Conservation (phyloP, 2,888 invertebrate species). For the Sussaba pulchella region DNA sequence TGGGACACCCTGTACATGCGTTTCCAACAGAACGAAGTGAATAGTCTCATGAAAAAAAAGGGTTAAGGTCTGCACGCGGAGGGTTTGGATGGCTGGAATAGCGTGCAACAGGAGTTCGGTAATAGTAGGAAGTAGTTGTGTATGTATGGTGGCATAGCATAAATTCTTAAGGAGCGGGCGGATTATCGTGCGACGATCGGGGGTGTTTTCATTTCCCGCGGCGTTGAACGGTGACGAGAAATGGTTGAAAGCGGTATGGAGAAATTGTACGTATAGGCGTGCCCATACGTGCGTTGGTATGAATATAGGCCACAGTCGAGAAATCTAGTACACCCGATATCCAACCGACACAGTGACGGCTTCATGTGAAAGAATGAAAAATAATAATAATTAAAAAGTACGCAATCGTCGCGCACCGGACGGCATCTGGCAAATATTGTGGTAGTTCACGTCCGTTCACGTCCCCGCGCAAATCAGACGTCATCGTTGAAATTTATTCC, state of each 20-base stretch:
- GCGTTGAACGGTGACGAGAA: conserved; percentile 37
- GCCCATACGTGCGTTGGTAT: neutral
- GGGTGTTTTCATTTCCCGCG: conserved; percentile 15
- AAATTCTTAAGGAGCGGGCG: neutral
- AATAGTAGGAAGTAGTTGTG: neutral
- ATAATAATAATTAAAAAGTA: conserved; percentile 2
- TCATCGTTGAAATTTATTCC: neutral
- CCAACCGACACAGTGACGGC: conserved; percentile 20
- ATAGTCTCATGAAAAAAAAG: too few relatives aligned
- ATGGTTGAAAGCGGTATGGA: neutral
- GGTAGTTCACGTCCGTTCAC: neutral
- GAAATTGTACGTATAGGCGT: neutral
- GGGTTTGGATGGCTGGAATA: neutral
- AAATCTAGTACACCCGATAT: conserved; percentile 44
- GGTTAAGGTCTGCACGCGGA: neutral
- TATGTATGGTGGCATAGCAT: conserved; percentile 1
- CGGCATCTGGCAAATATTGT: conserved; percentile 10
- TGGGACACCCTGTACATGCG: too few relatives aligned
- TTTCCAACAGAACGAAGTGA: too few relatives aligned
- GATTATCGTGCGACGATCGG: conserved; percentile 1
- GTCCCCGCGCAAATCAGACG: neutral
- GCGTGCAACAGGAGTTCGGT: conserved; percentile 10
- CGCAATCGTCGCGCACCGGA: neutral
- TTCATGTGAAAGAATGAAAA: conserved; percentile 9
- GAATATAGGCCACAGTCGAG: conserved; percentile 47